phyloP scores from a whole-genome alignment of 2,888 invertebrate genomes.

The Hirtodrosophila trivittata region DNA sequence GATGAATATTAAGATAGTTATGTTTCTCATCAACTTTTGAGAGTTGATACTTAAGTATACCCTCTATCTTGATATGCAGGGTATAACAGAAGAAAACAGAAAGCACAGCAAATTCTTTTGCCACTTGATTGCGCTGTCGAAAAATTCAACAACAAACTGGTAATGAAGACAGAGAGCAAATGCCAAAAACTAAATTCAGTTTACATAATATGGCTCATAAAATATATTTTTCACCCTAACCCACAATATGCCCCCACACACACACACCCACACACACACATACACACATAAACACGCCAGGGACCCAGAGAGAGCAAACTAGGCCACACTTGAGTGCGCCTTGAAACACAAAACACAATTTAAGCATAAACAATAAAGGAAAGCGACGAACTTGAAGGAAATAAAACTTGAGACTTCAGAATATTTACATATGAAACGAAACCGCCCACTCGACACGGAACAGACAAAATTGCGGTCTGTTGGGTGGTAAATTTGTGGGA shows the following conservation, averaged over 20 bases:
- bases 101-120: constrained; percentile 36
- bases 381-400: constrained; percentile 67
- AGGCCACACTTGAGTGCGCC: constrained; percentile 73
- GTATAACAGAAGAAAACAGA: too few relatives aligned
- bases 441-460: constrained; percentile 64
- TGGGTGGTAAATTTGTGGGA: constrained; percentile 6
- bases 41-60: too few relatives aligned
- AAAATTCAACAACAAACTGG: constrained; percentile 56
- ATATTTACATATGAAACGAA: constrained; percentile 78
- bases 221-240: constrained; percentile 69
- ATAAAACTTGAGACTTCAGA: constrained; percentile 74
- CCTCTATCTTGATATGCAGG: too few relatives aligned
- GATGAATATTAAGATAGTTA: too few relatives aligned
- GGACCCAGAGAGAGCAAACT: constrained; percentile 40
- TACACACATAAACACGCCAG: not conserved
- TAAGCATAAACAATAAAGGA: constrained; percentile 75
- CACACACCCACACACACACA: not conserved
- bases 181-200: constrained; percentile 73
- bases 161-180: constrained; percentile 45
- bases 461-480: constrained; percentile 40
- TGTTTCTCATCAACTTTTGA: too few relatives aligned
- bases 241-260: constrained; percentile 15
- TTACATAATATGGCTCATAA: constrained; percentile 77
- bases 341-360: constrained; percentile 54
- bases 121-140: constrained; percentile 48